Percentiles rank a stretch among this genome's conserved stretches.
Conservation (phyloP, 2,888 invertebrate genomes). For the Ypsolopha scabrella region DNA sequence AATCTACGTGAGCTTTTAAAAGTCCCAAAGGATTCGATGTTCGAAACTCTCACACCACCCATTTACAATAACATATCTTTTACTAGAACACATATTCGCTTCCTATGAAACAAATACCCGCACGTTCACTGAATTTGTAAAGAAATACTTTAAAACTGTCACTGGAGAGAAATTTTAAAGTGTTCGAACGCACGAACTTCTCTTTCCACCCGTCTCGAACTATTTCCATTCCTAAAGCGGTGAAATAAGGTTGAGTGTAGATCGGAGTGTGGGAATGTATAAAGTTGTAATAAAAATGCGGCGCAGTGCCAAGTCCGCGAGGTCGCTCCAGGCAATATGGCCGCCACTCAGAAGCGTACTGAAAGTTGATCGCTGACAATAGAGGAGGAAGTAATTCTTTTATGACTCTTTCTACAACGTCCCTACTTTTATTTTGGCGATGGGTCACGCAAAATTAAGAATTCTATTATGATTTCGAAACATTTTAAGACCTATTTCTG, state of each 20-base stretch:
- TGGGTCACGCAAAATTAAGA: too few relatives aligned
- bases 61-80: too few relatives aligned
- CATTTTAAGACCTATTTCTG: too few relatives aligned
- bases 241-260: background rate
- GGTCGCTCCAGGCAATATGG: conserved; percentile 1
- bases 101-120: background rate
- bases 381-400: too few relatives aligned
- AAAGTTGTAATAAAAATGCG: conserved; percentile 2
- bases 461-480: too few relatives aligned
- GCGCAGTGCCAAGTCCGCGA: background rate
- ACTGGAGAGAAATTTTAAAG: conserved; percentile 1
- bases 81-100: too few relatives aligned
- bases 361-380: background rate
- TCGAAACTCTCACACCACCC: too few relatives aligned
- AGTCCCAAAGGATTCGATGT: too few relatives aligned
- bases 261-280: background rate
- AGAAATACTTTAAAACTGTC: conserved; percentile 4
- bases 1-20: too few relatives aligned
- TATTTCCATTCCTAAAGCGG: background rate
- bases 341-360: background rate
- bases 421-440: too few relatives aligned
- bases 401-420: too few relatives aligned
- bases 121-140: conserved; percentile 4
- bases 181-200: background rate
- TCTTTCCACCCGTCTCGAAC: background rate